A percentile compares a stretch with the other conserved stretches of the same genome.
phyloP scores from a whole-genome alignment of 2,113 vertebrate species.

The Serilophus lunatus region DNA sequence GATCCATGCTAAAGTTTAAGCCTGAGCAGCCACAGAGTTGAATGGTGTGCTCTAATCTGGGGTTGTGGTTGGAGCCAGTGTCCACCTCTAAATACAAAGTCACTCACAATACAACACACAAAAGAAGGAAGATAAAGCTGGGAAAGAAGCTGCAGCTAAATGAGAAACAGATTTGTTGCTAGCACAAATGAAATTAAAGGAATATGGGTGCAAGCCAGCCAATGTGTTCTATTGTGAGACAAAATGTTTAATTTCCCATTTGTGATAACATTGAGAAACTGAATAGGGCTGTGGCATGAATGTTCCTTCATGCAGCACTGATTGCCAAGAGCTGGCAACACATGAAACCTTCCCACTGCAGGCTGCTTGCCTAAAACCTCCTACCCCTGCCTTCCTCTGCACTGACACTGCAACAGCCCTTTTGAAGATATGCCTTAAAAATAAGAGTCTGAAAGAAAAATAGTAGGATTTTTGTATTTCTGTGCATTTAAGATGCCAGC shows the following conservation, averaged over 20 bases:
- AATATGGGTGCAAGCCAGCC: not conserved
- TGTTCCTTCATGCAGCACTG: not conserved
- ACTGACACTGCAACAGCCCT: not conserved
- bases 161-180: slow-evolving; percentile 35
- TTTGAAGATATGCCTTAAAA: not conserved
- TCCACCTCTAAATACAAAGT: not conserved
- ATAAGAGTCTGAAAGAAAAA: not conserved
- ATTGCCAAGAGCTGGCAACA: not conserved
- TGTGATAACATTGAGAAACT: slow-evolving; percentile 14
- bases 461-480: not conserved
- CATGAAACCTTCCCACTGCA: not conserved
- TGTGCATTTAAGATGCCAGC: not conserved
- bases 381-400: not conserved
- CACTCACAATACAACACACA: not conserved
- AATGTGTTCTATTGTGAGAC: slow-evolving; percentile 9
- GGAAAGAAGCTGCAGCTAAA: slow-evolving; percentile 22
- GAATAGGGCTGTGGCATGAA: not conserved
- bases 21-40: not conserved
- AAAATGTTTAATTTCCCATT: slow-evolving; percentile 42
- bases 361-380: not conserved
- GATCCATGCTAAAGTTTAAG: not conserved
- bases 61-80: not conserved
- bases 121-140: not conserved
- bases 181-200: not conserved
- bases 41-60: not conserved